Percentiles rank a stretch among this genome's conserved stretches.
These are phyloP conservation scores for Mionectes olivaceus DNA, from an alignment of 2,797 vertebrate species.

Conservation along the genomic window DNA sequence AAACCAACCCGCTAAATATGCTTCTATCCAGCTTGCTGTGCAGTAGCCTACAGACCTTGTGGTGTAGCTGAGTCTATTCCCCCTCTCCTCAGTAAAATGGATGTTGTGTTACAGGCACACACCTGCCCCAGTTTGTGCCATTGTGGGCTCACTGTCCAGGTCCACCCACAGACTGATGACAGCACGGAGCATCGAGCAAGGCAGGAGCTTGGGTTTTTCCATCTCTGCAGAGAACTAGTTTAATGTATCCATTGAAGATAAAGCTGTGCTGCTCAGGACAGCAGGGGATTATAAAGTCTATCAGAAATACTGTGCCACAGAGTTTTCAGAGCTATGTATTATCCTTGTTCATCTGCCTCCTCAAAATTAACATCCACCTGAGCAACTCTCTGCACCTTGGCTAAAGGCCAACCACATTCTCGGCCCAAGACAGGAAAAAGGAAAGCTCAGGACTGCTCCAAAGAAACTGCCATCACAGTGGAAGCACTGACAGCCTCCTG, in stretches of 20 bases:
- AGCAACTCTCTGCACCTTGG: not conserved
- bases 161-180: not conserved
- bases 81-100: not conserved
- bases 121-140: not conserved
- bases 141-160: not conserved
- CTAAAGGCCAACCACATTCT: not conserved
- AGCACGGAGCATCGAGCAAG: not conserved
- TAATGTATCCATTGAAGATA: not conserved
- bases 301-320: not conserved
- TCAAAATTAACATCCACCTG: conserved; percentile 5
- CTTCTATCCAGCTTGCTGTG: not conserved
- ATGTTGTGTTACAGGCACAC: not conserved
- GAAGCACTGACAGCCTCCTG: not conserved
- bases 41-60: not conserved
- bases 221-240: not conserved
- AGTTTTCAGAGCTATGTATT: not conserved
- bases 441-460: not conserved
- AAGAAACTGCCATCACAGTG: not conserved
- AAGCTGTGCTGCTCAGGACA: not conserved
- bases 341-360: not conserved
- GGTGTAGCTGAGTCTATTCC: not conserved
- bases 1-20: not conserved
- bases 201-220: not conserved
- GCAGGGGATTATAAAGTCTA: not conserved
- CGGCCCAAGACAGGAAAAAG: not conserved